Conservation (phyloP, 2,888 invertebrate species). For the Leuctra nigra region DNA sequence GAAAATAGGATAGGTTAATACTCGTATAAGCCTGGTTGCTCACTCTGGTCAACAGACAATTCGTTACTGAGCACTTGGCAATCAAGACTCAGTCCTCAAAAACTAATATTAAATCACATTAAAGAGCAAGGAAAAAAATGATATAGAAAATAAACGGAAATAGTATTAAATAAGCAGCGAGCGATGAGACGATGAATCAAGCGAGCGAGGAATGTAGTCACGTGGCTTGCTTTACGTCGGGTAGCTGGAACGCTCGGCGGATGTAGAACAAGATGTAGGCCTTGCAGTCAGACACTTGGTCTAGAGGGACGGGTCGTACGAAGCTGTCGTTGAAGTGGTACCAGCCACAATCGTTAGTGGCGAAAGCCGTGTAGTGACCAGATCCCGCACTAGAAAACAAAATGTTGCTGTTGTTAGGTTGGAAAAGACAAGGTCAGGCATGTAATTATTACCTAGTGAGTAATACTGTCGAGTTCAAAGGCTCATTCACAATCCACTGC, state of each 20-base stretch:
- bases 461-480: too few relatives aligned
- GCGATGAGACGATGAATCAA: not conserved
- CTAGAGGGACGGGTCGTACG: slow-evolving; percentile 60
- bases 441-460: too few relatives aligned
- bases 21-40: too few relatives aligned
- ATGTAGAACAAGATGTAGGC: slow-evolving; percentile 83
- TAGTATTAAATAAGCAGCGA: slow-evolving; percentile 1
- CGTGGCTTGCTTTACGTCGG: slow-evolving; percentile 28
- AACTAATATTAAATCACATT: too few relatives aligned
- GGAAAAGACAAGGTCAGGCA: too few relatives aligned
- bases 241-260: slow-evolving; percentile 52
- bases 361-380: slow-evolving; percentile 81
- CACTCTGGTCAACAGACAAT: too few relatives aligned
- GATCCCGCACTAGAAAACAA: slow-evolving; percentile 60
- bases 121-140: not conserved
- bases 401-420: too few relatives aligned
- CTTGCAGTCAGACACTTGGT: slow-evolving; percentile 67
- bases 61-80: too few relatives aligned
- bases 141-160: not conserved
- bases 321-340: slow-evolving; percentile 82
- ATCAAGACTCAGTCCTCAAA: too few relatives aligned
- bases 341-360: slow-evolving; percentile 68
- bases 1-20: too few relatives aligned
- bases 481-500: too few relatives aligned
- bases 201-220: slow-evolving; percentile 1